phyloP scores from a whole-genome alignment of 1,140 invertebrate species.

The Andricus grossulariae region DNA sequence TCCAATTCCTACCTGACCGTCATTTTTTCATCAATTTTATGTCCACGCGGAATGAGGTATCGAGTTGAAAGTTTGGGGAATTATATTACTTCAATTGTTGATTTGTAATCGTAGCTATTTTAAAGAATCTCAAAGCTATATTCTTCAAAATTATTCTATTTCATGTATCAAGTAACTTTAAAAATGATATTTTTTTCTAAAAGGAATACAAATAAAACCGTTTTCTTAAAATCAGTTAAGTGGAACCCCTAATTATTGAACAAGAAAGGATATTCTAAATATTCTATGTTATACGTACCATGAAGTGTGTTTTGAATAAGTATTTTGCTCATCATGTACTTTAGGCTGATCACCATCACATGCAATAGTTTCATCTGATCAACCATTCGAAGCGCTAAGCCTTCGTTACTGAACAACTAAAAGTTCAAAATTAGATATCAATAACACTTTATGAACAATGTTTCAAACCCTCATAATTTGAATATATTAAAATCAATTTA shows the following conservation, averaged over 20 bases:
- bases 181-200: neutral
- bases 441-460: slow-evolving; percentile 14
- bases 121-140: too few species aligned
- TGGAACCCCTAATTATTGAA: neutral
- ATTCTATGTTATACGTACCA: slow-evolving; percentile 76
- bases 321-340: slow-evolving; percentile 95
- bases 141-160: too few species aligned
- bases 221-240: too few species aligned
- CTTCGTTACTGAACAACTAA: slow-evolving; percentile 94
- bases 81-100: too few species aligned
- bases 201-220: too few species aligned
- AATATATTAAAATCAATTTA: neutral
- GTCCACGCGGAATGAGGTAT: too few species aligned
- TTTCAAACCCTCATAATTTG: neutral
- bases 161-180: neutral
- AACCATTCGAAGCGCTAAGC: slow-evolving; percentile 91
- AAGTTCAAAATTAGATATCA: slow-evolving; percentile 42
- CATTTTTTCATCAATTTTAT: too few species aligned
- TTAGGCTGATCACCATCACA: slow-evolving; percentile 95
- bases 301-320: slow-evolving; percentile 91
- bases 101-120: too few species aligned
- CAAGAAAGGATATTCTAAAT: slow-evolving; percentile 31
- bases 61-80: too few species aligned
- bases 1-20: too few species aligned
- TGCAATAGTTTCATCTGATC: slow-evolving; percentile 92